Evolutionary conservation across 2,888 invertebrate species (phyloP), one percentile per base, ranked within the genome.

Genomic region (Drosophila fungiperda): DNA sequence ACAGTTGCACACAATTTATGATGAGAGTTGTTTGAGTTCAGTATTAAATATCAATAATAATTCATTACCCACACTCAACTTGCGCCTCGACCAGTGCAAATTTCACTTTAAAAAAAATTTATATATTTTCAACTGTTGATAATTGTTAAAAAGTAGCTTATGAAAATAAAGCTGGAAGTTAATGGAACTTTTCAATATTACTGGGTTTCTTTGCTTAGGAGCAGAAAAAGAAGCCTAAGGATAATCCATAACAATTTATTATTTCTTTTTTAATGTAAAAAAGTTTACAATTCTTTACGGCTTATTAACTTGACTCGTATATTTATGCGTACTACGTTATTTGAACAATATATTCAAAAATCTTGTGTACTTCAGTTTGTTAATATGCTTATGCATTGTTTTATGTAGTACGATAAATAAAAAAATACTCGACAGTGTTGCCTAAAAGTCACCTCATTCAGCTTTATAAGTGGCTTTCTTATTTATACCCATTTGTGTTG

Each of bases 401-500:
- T 23, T 48, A 32, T 72, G 45, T 15, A 71, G 36, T 38, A 57
- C 33, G 45, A 68, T 63, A 35, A 42, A 45, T 32, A 11, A 35
- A 26, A 11, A 35, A 26, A 26, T 45, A 23, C 2, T 36, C 12
- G 15, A 4, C 57, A 68, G 57, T 57, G 49, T 57, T 72, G 62
- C 63, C 53, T 42, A 54, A 66, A 63, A 79, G 60, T 75, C 80
- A 67, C 66, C 67, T 64, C 36, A 79, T 66, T 57, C 54, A 32
- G 73, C 73, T 72, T 61, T 80, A 72, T 80, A 80, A 78, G 80
- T 80, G 76, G 60, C 80, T 72, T 78, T 76, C 80, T 78, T 80
- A 80, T 80, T 80, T 76, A 57, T 76, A 59, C 49, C 50, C 66
- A 75, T 67, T 76, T 78, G 23, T 55, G 67, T 65, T 80, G 57